These are phyloP conservation scores for Acromyrmex heyeri DNA, from an alignment of 1,140 invertebrate genomes.

Conservation along the genomic window DNA sequence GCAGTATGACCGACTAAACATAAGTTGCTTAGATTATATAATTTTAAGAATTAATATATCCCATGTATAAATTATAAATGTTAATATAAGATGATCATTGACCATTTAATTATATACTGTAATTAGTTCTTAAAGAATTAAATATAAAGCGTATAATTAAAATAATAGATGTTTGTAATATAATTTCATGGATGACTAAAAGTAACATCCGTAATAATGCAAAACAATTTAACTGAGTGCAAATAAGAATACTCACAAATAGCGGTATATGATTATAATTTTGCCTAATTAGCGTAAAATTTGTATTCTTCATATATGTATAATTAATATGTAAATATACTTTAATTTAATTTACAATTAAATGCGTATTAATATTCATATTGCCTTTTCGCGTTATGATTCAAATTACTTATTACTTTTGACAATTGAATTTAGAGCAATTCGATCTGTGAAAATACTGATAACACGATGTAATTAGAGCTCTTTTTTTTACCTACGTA, in stretches of 20 bases:
- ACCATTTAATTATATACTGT: background rate
- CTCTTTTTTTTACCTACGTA: background rate
- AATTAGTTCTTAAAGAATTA: background rate
- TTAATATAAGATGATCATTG: too few species aligned
- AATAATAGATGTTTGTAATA: background rate
- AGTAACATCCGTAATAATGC: background rate
- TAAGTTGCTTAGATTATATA: background rate
- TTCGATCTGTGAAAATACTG: background rate
- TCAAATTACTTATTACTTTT: conserved; percentile 21
- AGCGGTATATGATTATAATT: background rate
- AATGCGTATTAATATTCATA: conserved; percentile 39
- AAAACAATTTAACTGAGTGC: background rate
- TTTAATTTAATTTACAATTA: conserved; percentile 32
- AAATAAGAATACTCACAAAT: background rate
- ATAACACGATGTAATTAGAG: background rate
- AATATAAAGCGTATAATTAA: background rate
- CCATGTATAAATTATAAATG: background rate
- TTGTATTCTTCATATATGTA: conserved; percentile 4
- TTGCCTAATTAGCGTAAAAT: conserved; percentile 1
- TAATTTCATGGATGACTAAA: background rate
- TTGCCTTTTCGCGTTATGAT: background rate
- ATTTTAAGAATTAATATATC: background rate
- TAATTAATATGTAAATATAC: conserved; percentile 32
- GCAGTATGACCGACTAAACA: background rate
- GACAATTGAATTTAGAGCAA: background rate